Conservation (phyloP, 2,797 vertebrate species). For the Falco biarmicus region DNA sequence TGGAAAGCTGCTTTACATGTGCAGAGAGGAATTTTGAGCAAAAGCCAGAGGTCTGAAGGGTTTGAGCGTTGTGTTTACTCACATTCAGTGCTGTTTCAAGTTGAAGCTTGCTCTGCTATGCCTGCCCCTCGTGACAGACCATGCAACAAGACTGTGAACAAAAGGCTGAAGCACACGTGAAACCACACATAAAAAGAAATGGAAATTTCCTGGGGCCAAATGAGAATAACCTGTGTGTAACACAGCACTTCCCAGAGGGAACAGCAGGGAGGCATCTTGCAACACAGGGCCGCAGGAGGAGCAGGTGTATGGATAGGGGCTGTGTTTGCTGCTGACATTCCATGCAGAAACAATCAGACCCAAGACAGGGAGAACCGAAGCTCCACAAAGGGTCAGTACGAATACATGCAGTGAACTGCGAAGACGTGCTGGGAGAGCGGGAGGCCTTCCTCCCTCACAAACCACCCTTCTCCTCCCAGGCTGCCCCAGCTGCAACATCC, state of each 20-base stretch:
- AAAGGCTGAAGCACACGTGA: not conserved
- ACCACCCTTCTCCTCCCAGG: not conserved
- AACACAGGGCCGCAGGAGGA: not conserved
- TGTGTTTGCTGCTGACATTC: not conserved
- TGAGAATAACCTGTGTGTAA: not conserved
- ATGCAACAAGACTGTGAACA: not conserved
- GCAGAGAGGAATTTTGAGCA: slow-evolving; percentile 32
- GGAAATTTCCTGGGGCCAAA: not conserved
- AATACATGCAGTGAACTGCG: not conserved
- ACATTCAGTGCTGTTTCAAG: not conserved
- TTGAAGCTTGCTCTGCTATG: not conserved
- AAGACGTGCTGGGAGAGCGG: not conserved
- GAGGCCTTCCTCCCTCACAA: not conserved
- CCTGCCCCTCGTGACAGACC: not conserved
- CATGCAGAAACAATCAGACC: not conserved
- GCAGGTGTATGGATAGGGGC: not conserved
- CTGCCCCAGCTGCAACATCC: not conserved
- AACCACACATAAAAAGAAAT: not conserved
- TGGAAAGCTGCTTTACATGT: slow-evolving; percentile 16
- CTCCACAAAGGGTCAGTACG: not conserved
- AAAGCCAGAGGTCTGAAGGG: slow-evolving; percentile 16
- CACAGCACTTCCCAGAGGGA: not conserved
- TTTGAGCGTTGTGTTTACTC: slow-evolving; percentile 1
- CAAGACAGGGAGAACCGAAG: not conserved
- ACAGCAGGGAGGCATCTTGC: not conserved